Percentiles rank a stretch among this genome's conserved stretches.
These are phyloP conservation scores for Autographa gamma DNA, from an alignment of 2,888 invertebrate species.

Conservation along the genomic window DNA sequence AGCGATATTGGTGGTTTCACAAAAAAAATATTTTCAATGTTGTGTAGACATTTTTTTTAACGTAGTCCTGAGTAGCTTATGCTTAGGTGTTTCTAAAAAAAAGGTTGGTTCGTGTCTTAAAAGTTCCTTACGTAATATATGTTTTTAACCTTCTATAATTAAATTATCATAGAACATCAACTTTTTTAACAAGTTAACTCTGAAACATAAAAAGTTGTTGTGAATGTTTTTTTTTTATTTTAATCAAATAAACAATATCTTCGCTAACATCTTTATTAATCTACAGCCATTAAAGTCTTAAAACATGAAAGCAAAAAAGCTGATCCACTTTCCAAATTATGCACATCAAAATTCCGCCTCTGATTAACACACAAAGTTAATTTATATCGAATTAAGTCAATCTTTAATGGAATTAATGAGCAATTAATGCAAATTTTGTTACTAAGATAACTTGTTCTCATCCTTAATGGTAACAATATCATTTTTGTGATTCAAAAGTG, in stretches of 20 bases:
- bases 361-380: slow-evolving; percentile 30
- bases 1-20: background rate
- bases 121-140: too few relatives aligned
- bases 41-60: too few relatives aligned
- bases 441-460: slow-evolving; percentile 18
- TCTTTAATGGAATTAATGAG: slow-evolving; percentile 30
- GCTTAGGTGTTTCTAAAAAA: too few relatives aligned
- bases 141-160: too few relatives aligned
- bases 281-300: background rate
- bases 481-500: background rate
- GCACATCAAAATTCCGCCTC: slow-evolving; percentile 15
- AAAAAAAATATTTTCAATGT: too few relatives aligned
- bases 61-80: too few relatives aligned
- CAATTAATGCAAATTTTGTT: slow-evolving; percentile 46
- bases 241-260: background rate
- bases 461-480: background rate
- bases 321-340: slow-evolving; percentile 30
- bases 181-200: too few relatives aligned
- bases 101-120: too few relatives aligned
- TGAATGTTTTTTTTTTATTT: too few relatives aligned
- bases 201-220: too few relatives aligned
- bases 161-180: too few relatives aligned
- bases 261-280: background rate
- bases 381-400: slow-evolving; percentile 33
- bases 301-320: slow-evolving; percentile 19